Evolutionary conservation across 2,888 invertebrate genomes (phyloP), one percentile per base, ranked within the genome.

Genomic region (Apodemia zela): DNA sequence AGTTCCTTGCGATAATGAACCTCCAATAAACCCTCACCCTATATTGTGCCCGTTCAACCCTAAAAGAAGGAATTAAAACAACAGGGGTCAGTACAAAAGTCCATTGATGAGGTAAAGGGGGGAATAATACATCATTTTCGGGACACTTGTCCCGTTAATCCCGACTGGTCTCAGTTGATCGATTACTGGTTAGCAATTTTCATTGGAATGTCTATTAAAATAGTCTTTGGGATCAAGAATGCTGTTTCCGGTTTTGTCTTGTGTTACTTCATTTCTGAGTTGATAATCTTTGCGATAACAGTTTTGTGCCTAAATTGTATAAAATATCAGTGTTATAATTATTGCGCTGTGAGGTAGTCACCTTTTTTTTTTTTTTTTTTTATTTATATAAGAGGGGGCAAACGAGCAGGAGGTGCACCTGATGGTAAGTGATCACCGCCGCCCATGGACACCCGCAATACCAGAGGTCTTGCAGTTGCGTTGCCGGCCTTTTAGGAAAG

Each of bases 71-170:
- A 81, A 87, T 87, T 87, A 87, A 86, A 87, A 85, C 83, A 84
- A 84, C 84, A 80, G 77, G 85, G 87, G 87, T 78, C 80, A 79
- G 78, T 70, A 86, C 80, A 86, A 87, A 85, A 87, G 81, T 83
- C 73, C 81, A 68, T 75, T 89, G 89, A 90, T 89, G 88, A 89
- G 84, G 89, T 88, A 89, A 89, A 89, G 85, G 90, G 47, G 85
- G 89, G 82, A 78, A 82, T 87, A 89, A 89, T 89, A 79, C 87
- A 88, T 90, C 90, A 89, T 90, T 88, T 88, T 86, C 87, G 89
- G 86, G 77, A 85, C 87, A 88, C 87, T 90, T 87, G 89, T 85
- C 83, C 79, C 67, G 71, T 82, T 87, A 86, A 87, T 88, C 83
- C 82, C 68, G 72, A 75, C 80, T 81, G 81, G 80, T 79, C 76